Base-by-base conservation (phyloP, 1,140 invertebrate species). In the Zaprionus camerounensis region DNA sequence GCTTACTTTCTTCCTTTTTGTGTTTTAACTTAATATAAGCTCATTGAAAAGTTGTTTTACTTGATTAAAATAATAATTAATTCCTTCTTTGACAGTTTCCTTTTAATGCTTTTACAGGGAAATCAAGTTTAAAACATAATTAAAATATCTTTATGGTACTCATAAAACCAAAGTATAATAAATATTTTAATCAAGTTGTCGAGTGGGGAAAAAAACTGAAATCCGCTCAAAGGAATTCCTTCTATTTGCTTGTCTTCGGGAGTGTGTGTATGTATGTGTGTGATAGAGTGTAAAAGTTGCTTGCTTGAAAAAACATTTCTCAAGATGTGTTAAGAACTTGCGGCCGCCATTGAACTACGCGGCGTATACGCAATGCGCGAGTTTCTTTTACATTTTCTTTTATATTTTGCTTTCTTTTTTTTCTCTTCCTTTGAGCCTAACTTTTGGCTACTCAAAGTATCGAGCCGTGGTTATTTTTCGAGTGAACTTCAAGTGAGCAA, bases 401-500 rank as follows among this genome's bases (percentile, higher is more conserved):
- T 24, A 24, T 3, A 24, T 24, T 24, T n/a, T 20, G 13, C 44
- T 51, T 59, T 57, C 11, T 59, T 22, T 17, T 9, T 20, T 22
- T 20, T 73, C 71, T 49, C 53, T 55, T 68, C 61, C 76, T 87
- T 85, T 86, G 76, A 82, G 64, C 84, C 74, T 80, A 87, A 87
- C 84, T 87, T 87, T 87, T 66, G 64, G 84, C 81, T 73, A 81
- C 78, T 81, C 78, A 72, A 76, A 80, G 73, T 81, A 87, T 87
- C 81, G 84, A 83, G 81, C 62, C 67, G 71, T 76, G 78, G 74
- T 88, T 88, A 88, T 87, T 88, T 87, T 78, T 78, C 88, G 78
- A 81, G 78, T 78, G 84, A 87, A 84, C 83, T 88, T 87, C 56
- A 72, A 56, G 51, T 58, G 46, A 12, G 53, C 57, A 46, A 15